Evolutionary conservation across 2,113 vertebrate species (phyloP), one percentile per base, ranked within the genome.

Genomic region (Nansenia antarctica): DNA sequence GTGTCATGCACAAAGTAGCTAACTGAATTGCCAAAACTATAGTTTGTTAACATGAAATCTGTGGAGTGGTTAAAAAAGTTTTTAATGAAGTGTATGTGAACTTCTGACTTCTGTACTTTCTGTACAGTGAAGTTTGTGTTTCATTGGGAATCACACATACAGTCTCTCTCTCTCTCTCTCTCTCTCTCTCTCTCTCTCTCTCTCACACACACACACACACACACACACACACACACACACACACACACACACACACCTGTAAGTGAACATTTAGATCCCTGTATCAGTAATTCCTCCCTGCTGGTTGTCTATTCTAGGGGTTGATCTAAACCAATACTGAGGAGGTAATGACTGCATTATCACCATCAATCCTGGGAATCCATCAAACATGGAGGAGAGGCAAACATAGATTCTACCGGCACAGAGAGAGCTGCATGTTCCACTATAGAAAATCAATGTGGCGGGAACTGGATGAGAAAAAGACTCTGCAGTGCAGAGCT

Each of bases 361-460:
- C 77, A 20, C 63, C 74, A 87, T 87, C 87, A 83, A 89, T 88
- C 83, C 77, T 34, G 2, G 57, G 79, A 81, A 79, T 80, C 82
- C 70, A 82, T 82, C 78, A 81, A 80, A 83, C 81, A 71, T 14
- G 67, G 85, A 84, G 64, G 60, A 78, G 82, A 59, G 72, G 77
- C 64, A 83, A 84, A 83, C 81, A 79, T 73, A 85, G 6, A 45
- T 11, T 6, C 1, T 9, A 20, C 12, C 14, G 9, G 62, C 39
- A 9, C 77, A 86, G 81, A 80, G 85, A 71, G 27, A 81, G 70
- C 62, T 52, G 78, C 75, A 77, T 74, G 79, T 60, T 83, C 74
- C 55, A 59, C 86, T 45, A 62, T 72, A 74, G 62, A 75, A 70
- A 82, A 89, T 87, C 86, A 67, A 85, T 87, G 82, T 60, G 60